phyloP scores from a whole-genome alignment of 2,888 invertebrate genomes.

The Trissonchulus latispiculum region DNA sequence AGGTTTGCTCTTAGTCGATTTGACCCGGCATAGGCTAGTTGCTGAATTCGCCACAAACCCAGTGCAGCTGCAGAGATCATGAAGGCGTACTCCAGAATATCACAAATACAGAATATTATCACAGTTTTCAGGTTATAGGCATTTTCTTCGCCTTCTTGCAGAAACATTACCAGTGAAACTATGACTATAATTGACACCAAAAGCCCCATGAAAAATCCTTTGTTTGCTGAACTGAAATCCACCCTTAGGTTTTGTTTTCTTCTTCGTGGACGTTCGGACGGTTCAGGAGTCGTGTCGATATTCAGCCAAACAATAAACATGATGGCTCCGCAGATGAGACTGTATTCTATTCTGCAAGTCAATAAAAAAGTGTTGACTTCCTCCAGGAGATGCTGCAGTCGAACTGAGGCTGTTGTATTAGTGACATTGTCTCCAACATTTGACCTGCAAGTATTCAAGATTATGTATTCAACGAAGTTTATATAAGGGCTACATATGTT shows the following conservation, averaged over 20 bases:
- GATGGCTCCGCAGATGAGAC: slow-evolving; percentile 80
- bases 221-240: background rate
- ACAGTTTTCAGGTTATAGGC: background rate
- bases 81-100: background rate
- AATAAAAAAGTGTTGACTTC: background rate
- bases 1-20: background rate
- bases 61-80: background rate
- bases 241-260: slow-evolving; percentile 1
- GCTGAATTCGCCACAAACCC: background rate
- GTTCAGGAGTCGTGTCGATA: slow-evolving; percentile 57
- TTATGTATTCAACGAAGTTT: too few relatives aligned
- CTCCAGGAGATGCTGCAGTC: too few relatives aligned
- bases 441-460: too few relatives aligned
- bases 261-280: too few relatives aligned
- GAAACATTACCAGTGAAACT: background rate
- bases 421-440: too few relatives aligned
- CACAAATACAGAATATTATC: background rate
- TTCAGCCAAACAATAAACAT: slow-evolving; percentile 95
- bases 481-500: too few relatives aligned
- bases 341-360: slow-evolving; percentile 81
- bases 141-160: background rate
- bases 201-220: slow-evolving; percentile 4
- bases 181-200: background rate
- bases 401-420: too few relatives aligned
- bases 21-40: background rate